phyloP scores from a whole-genome alignment of 2,113 vertebrate species.

The Nymphicus hollandicus region DNA sequence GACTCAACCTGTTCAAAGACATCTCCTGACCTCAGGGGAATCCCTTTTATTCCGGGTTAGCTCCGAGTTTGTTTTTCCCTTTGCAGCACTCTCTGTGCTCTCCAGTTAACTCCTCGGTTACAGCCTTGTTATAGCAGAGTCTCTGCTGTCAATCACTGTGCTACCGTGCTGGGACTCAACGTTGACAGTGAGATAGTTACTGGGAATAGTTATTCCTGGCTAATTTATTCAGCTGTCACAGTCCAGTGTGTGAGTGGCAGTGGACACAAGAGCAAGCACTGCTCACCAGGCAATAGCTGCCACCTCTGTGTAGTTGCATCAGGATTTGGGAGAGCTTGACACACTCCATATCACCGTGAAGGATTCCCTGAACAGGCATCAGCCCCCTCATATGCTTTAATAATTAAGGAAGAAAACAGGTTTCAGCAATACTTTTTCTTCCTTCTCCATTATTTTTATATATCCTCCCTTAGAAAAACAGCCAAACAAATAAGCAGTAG shows the following conservation, averaged over 20 bases:
- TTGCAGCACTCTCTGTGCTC: background rate
- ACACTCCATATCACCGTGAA: no score
- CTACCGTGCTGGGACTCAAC: background rate
- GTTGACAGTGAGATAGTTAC: background rate
- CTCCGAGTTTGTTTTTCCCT: accelerated
- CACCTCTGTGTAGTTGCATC: background rate
- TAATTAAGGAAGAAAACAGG: background rate
- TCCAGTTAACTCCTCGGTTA: background rate
- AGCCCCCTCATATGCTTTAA: background rate
- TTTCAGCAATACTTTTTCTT: background rate
- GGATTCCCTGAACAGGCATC: background rate
- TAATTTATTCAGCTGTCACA: background rate
- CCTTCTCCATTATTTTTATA: background rate
- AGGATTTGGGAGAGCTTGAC: background rate
- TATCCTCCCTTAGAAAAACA: background rate
- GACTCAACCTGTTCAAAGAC: background rate
- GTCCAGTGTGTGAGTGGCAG: accelerated
- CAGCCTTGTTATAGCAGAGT: background rate
- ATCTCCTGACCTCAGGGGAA: background rate
- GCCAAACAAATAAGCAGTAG: background rate
- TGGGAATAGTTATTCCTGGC: background rate
- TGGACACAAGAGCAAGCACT: background rate
- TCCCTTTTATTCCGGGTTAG: background rate
- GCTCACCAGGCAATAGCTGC: background rate
- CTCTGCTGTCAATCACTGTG: background rate